phyloP scores from a whole-genome alignment of 2,113 vertebrate species.

The Petromus typicus region DNA sequence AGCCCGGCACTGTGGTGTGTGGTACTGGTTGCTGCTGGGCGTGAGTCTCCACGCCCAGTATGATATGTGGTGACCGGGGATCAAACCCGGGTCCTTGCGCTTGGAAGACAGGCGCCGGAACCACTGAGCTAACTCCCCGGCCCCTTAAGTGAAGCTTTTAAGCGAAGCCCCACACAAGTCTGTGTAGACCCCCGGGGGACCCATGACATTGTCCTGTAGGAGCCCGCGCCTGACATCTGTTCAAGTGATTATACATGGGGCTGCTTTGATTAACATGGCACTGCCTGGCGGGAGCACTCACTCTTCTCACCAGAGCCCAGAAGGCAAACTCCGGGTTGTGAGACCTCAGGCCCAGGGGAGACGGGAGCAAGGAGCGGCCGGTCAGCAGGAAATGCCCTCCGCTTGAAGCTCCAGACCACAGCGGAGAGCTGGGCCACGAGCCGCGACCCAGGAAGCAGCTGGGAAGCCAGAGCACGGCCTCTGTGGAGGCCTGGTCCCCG shows the following conservation, averaged over 20 bases:
- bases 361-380: accelerated
- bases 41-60: too few relatives aligned
- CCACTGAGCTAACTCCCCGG: too few relatives aligned
- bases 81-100: too few relatives aligned
- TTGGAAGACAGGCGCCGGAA: too few relatives aligned
- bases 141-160: background rate
- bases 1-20: too few relatives aligned
- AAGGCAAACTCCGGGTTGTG: slow-evolving; percentile 38
- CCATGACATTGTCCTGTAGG: slow-evolving; percentile 45
- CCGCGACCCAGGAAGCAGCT: accelerated
- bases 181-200: background rate
- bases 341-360: background rate
- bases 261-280: slow-evolving; percentile 56
- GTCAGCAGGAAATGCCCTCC: background rate
- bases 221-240: slow-evolving; percentile 77
- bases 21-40: too few relatives aligned
- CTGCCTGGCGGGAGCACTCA: slow-evolving; percentile 27
- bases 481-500: background rate
- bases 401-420: background rate
- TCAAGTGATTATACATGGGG: slow-evolving; percentile 70
- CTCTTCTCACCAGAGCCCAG: slow-evolving; percentile 59
- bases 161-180: background rate
- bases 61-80: too few relatives aligned
- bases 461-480: background rate
- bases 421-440: background rate